Conservation (phyloP, 1,140 invertebrate genomes). For the Hycleus phaleratus region DNA sequence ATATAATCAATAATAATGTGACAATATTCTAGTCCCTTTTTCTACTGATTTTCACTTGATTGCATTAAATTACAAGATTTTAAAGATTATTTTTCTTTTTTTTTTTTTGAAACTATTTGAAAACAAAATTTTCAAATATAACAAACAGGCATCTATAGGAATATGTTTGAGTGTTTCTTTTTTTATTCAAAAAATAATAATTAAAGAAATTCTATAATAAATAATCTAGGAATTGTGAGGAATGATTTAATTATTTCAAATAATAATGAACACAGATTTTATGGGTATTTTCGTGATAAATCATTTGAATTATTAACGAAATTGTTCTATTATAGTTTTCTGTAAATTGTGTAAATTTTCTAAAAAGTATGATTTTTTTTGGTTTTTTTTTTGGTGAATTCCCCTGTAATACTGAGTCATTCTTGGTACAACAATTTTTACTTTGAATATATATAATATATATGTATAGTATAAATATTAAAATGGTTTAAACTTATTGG, state of each 20-base stretch:
- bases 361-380: slow-evolving; percentile 11
- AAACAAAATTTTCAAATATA: not conserved
- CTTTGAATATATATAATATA: not conserved
- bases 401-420: slow-evolving; percentile 20
- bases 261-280: too few relatives aligned
- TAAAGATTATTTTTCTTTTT: slow-evolving; percentile 16
- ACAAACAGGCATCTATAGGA: slow-evolving; percentile 5
- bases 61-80: slow-evolving; percentile 25
- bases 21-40: slow-evolving; percentile 26
- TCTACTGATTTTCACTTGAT: slow-evolving; percentile 31
- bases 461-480: not conserved
- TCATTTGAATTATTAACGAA: slow-evolving; percentile 14
- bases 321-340: not conserved
- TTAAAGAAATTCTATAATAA: slow-evolving; percentile 1
- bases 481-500: not conserved
- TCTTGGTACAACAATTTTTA: slow-evolving; percentile 12
- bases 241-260: too few relatives aligned
- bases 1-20: slow-evolving; percentile 36
- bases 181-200: slow-evolving; percentile 5
- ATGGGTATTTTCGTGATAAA: slow-evolving; percentile 5
- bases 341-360: slow-evolving; percentile 14
- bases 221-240: too few relatives aligned
- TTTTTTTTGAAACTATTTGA: slow-evolving; percentile 16
- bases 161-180: slow-evolving; percentile 12
- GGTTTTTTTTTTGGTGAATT: not conserved